phyloP scores from a whole-genome alignment of 2,113 vertebrate species.

The Caranx ignobilis region DNA sequence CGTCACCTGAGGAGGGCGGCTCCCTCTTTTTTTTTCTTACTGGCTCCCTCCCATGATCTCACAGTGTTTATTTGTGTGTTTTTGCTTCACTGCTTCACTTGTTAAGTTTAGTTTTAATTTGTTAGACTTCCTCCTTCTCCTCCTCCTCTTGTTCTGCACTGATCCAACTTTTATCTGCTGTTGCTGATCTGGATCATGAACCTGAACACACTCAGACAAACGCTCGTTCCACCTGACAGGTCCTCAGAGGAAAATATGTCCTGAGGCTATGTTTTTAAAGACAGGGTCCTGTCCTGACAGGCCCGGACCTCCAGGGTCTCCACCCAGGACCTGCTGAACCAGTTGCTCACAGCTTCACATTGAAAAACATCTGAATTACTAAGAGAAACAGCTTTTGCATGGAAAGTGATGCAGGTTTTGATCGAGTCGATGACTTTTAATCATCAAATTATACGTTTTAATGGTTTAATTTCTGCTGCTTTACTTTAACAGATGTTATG shows the following conservation, averaged over 20 bases:
- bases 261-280: constrained; percentile 51
- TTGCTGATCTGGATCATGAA: not conserved
- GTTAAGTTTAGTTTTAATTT: not conserved
- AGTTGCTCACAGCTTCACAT: constrained; percentile 31
- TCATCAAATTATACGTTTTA: no score
- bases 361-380: not conserved
- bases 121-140: not conserved
- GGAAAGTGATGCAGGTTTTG: not conserved
- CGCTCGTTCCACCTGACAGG: constrained; percentile 29
- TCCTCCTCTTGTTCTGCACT: not conserved
- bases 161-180: not conserved
- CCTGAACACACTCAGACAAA: constrained; percentile 19
- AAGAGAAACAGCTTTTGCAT: no score
- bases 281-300: constrained; percentile 67
- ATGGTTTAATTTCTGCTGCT: not conserved
- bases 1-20: not conserved
- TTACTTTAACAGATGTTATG: not conserved
- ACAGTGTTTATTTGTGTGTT: not conserved
- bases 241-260: constrained; percentile 52
- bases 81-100: not conserved
- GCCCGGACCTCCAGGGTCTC: constrained; percentile 8
- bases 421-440: not conserved
- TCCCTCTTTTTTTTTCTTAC: not conserved
- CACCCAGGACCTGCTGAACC: constrained; percentile 9
- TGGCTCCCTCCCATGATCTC: not conserved